Base-by-base conservation (phyloP, 1,140 invertebrate genomes). In the Manduca sexta region DNA sequence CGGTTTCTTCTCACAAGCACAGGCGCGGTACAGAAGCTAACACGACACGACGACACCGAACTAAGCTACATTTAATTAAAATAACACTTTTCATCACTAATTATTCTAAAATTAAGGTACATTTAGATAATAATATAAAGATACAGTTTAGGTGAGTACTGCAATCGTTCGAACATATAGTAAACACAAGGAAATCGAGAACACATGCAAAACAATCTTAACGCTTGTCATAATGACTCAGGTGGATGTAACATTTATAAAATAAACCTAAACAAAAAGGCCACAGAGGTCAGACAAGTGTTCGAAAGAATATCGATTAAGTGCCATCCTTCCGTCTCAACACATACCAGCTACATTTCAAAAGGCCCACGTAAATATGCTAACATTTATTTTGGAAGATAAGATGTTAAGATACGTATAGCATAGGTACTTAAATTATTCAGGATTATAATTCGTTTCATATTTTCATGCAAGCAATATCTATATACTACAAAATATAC, bases 301-400 rank as follows among this genome's bases (percentile, higher is more conserved):
- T 55, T 49, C 16, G 26, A 38, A 50, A 52, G 40, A 49, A 48
- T 51, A 41, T 51, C 12, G 13, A 37, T 41, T 52, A 45, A 49
- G 57, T 64, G 56, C 58, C 56, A 68, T 64, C 59, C 57, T 64
- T 64, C 66, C 64, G 56, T 35, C 38, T 58, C 45, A 52, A 56
- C 42, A 52, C 39, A 64, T 49, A 49, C 47, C 46, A 60, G 37
- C 67, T 69, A 73, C 60, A 67, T 64, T 67, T 5, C 61, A 62
- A 57, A 65, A 76, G 68, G 60, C 64, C 57, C 56, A 72, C 49
- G 57, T 60, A 63, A 57, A 73, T 74, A 74, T 64, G 69, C 55
- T 70, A 67, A 78, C 81, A 84, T 84, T 84, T 82, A 84, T 82
- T 84, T 84, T 84, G 81, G 81, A 84, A 84, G 81, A 84, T 77